A percentile compares a stretch with the other conserved stretches of the same genome.
These are phyloP conservation scores for Pedetes capensis DNA, from an alignment of 2,113 vertebrate species.

Conservation along the genomic window DNA sequence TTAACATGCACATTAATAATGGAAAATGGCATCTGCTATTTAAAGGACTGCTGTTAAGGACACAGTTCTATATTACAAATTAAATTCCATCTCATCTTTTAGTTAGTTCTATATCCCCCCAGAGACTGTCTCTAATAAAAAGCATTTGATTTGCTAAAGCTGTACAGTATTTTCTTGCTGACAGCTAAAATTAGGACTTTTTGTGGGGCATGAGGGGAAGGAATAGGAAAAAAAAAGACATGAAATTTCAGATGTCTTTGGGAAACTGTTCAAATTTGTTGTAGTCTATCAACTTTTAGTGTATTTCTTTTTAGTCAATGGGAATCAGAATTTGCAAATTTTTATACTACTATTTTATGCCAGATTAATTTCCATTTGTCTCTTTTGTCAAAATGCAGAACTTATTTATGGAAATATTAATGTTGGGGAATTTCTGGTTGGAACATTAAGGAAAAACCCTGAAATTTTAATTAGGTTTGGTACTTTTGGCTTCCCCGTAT, in stretches of 20 bases:
- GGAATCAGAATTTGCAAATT: background rate
- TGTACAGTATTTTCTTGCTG: slow-evolving; percentile 75
- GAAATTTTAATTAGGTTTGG: background rate
- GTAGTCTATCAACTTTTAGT: slow-evolving; percentile 31
- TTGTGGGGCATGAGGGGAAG: slow-evolving; percentile 48
- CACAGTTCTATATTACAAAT: slow-evolving; percentile 80
- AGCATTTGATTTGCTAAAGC: slow-evolving; percentile 75
- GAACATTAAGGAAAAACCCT: background rate
- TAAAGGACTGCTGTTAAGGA: slow-evolving; percentile 76
- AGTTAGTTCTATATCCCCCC: slow-evolving; percentile 69
- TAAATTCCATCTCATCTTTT: slow-evolving; percentile 82
- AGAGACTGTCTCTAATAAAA: slow-evolving; percentile 75
- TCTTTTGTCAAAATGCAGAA: background rate
- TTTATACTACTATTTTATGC: background rate
- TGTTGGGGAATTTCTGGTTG: background rate
- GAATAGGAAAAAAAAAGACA: slow-evolving; percentile 8
- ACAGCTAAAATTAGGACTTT: slow-evolving; percentile 66
- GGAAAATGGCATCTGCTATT: slow-evolving; percentile 77
- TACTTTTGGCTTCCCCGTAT: background rate
- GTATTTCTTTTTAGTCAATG: slow-evolving; percentile 48
- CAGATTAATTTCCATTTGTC: background rate
- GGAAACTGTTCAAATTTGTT: slow-evolving; percentile 63
- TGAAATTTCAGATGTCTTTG: slow-evolving; percentile 73
- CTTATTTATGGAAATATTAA: background rate
- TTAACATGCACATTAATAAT: slow-evolving; percentile 79